Evolutionary conservation across 2,888 invertebrate genomes (phyloP), one percentile per base, ranked within the genome.

Genomic region (Cataglyphis altisquamis): DNA sequence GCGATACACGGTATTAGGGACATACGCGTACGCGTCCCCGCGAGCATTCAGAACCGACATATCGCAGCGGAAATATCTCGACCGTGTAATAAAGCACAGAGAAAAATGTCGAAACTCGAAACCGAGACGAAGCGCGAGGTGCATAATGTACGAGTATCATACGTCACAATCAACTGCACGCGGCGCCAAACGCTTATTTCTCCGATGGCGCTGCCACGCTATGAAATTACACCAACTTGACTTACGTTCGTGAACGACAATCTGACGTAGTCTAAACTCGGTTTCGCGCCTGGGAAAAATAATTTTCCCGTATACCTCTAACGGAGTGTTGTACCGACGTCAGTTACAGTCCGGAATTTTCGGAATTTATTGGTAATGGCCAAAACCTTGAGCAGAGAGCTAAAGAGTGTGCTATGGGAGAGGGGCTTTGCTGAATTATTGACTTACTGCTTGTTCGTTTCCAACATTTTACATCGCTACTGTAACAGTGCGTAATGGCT

Each of bases 91-190:
- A 91, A 92, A 92, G 92, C 91, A 90, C 89, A 86, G 92, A 92
- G 92, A 92, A 92, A 92, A 91, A 92, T 91, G 92, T 92, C 92
- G 92, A 92, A 91, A 91, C 92, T 91, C 91, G 92, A 92, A 92
- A 92, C 92, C 89, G 90, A 91, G 88, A 91, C 90, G 91, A 91
- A 87, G 91, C 90, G 87, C 90, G 87, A 87, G 87, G 88, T 87
- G 91, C 89, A 91, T 92, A 92, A 92, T 92, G 92, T 92, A 92
- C 92, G 92, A 91, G 90, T 92, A 91, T 91, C 92, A 92, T 92
- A 92, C 92, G 92, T 92, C 92, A 92, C 92, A 91, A 92, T 92
- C 92, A 92, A 92, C 91, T 92, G 92, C 92, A 92, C 92, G 91
- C 91, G 92, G 92, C 91, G 92, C 92, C 90, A 90, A 92, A 92